Evolutionary conservation across 1,140 invertebrate genomes (phyloP).

Genomic region (Neodiprion fabricii): DNA sequence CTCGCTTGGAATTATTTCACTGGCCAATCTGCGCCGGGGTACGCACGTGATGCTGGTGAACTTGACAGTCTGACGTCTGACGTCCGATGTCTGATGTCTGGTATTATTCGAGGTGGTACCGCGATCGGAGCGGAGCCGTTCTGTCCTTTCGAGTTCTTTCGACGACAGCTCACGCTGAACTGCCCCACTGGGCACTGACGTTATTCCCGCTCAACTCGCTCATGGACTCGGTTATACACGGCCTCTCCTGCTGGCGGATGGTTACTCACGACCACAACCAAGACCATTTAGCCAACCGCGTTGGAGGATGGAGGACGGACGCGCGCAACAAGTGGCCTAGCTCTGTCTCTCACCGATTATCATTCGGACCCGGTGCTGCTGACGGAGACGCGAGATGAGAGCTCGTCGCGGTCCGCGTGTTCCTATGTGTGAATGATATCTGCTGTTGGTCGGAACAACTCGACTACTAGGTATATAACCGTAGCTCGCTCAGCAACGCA

Average conservation of each 20-base stretch:
- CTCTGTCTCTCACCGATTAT: neutral
- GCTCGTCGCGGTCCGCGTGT: neutral
- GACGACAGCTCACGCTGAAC: constrained; percentile 1
- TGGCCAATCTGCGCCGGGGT: too few relatives aligned
- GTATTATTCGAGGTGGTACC: too few relatives aligned
- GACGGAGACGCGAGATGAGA: neutral
- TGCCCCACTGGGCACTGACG: neutral
- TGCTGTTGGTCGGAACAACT: too few relatives aligned
- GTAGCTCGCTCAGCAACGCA: too few relatives aligned
- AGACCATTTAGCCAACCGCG: neutral
- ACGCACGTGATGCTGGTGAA: neutral
- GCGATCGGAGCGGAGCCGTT: neutral
- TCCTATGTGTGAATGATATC: neutral
- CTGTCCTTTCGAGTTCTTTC: neutral
- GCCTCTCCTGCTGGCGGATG: neutral
- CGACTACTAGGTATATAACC: too few relatives aligned
- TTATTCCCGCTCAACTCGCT: neutral
- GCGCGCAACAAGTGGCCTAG: neutral
- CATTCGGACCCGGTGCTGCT: neutral
- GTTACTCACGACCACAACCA: neutral
- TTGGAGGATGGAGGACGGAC: neutral
- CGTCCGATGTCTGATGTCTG: too few relatives aligned
- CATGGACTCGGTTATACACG: neutral
- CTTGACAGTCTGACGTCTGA: neutral
- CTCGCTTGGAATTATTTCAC: neutral